phyloP scores from a whole-genome alignment of 1,140 invertebrate species.

The Hyles euphorbiae region DNA sequence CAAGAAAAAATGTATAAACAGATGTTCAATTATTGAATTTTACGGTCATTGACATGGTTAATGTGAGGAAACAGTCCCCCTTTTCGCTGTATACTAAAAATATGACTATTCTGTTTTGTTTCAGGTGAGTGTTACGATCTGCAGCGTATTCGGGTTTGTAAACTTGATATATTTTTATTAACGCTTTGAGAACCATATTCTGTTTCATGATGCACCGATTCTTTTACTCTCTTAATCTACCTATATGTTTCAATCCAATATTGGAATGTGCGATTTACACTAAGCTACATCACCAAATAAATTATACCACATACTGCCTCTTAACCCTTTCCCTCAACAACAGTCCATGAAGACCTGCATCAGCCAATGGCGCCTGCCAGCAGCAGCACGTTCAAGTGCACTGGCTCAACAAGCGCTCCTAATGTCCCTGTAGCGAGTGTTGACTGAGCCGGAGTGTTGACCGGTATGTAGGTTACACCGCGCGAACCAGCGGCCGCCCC shows the following conservation, averaged over 20 bases:
- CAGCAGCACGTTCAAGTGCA: conserved; percentile 40
- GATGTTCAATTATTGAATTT: conserved; percentile 34
- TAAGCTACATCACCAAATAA: too few species aligned
- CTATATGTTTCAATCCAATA: too few species aligned
- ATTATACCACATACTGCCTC: not conserved
- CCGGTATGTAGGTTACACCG: conserved; percentile 72
- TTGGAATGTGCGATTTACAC: too few species aligned
- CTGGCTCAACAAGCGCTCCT: conserved; percentile 50
- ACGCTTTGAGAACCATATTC: too few species aligned
- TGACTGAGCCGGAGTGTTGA: conserved; percentile 74
- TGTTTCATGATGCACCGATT: too few species aligned
- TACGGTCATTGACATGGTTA: conserved; percentile 38
- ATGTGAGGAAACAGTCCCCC: conserved; percentile 27
- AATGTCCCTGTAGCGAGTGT: conserved; percentile 73
- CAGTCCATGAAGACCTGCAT: not conserved
- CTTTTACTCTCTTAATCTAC: too few species aligned
- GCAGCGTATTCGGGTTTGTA: conserved; percentile 31
- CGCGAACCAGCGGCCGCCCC: conserved; percentile 47
- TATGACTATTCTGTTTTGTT: conserved; percentile 34
- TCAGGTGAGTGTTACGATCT: conserved; percentile 40
- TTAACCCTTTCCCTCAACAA: not conserved
- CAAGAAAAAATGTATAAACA: conserved; percentile 42
- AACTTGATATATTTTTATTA: conserved; percentile 5
- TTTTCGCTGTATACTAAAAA: conserved; percentile 5
- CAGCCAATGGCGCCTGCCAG: conserved; percentile 7